These are phyloP conservation scores for Fissipunctia ypsillon DNA, from an alignment of 2,888 invertebrate species.

Conservation along the genomic window DNA sequence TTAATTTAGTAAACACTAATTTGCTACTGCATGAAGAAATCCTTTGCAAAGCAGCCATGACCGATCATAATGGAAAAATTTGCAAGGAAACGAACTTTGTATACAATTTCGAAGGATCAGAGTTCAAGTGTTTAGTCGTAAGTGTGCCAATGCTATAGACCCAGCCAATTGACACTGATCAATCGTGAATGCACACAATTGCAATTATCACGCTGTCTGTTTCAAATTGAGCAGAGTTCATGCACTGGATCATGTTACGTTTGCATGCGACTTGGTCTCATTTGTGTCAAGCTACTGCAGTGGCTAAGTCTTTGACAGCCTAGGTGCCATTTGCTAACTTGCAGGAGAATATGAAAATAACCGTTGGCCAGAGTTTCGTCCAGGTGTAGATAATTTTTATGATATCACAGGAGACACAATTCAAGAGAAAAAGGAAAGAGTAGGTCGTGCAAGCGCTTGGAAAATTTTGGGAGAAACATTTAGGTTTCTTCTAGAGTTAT, in stretches of 20 bases:
- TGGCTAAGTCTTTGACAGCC: neutral
- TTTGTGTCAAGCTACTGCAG: neutral
- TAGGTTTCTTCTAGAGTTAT: neutral
- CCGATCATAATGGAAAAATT: constrained; percentile 4
- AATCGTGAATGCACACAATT: constrained; percentile 52
- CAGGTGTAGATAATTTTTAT: neutral
- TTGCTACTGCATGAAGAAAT: neutral
- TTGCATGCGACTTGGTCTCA: constrained; percentile 14
- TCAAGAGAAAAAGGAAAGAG: neutral
- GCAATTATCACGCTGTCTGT: constrained; percentile 47
- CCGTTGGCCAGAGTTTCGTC: neutral
- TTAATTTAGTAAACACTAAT: neutral
- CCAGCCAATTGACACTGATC: constrained; percentile 54
- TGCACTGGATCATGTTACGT: constrained; percentile 19
- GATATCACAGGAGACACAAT: neutral
- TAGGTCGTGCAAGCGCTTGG: neutral
- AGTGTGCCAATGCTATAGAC: constrained; percentile 43
- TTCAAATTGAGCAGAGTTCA: constrained; percentile 47
- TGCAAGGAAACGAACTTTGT: constrained; percentile 6
- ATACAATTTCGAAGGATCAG: constrained; percentile 20
- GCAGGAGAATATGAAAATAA: neutral
- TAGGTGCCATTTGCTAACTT: neutral
- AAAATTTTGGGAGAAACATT: neutral
- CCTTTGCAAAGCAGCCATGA: constrained; percentile 6
- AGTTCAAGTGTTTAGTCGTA: constrained; percentile 19